Conservation (phyloP, 2,113 vertebrate species). For the Athene cunicularia region DNA sequence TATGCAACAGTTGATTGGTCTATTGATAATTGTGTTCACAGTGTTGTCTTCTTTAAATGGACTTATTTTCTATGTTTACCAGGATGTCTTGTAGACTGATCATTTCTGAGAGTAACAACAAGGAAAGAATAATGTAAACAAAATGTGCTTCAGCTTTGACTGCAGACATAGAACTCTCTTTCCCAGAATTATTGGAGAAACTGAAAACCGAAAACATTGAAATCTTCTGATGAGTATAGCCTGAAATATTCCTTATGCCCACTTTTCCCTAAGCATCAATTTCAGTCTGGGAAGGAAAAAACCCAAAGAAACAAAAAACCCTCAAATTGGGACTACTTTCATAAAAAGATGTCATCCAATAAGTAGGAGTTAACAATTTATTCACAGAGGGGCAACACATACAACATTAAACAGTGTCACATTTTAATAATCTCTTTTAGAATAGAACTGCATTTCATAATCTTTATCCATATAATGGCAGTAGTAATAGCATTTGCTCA, state of each 20-base stretch:
- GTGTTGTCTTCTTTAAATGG: neutral
- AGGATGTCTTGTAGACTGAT: neutral
- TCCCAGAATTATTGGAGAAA: neutral
- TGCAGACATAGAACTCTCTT: neutral
- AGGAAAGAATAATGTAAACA: neutral
- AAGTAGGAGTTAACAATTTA: neutral
- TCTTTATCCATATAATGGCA: neutral
- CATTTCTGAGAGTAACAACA: neutral
- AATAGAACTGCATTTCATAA: neutral
- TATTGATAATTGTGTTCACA: neutral
- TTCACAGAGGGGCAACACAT: neutral
- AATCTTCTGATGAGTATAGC: neutral
- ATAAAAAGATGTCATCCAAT: neutral
- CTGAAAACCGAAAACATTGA: neutral
- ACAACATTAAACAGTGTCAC: neutral
- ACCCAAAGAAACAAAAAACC: fast-evolving
- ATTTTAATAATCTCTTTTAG: neutral
- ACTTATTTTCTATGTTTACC: neutral
- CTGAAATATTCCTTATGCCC: neutral
- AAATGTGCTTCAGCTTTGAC: neutral
- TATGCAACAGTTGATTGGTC: neutral
- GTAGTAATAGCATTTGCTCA: neutral
- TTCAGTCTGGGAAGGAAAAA: neutral
- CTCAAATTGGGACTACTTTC: neutral
- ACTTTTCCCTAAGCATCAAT: neutral